These are phyloP conservation scores for Scelioninae gen. 2 DNA, from an alignment of 2,888 invertebrate genomes.

Conservation along the genomic window DNA sequence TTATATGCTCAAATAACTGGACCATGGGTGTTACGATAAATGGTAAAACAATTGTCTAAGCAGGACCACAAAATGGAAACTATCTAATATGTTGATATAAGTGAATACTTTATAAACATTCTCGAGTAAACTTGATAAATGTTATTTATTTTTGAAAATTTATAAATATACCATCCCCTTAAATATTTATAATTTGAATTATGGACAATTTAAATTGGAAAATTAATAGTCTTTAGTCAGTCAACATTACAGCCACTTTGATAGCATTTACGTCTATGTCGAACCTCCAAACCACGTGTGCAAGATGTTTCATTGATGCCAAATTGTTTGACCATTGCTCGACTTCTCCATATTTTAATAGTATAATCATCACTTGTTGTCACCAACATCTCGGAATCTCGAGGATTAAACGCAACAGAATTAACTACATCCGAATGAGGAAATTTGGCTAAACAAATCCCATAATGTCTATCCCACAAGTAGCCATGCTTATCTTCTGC, in stretches of 20 bases:
- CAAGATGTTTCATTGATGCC: conserved; percentile 74
- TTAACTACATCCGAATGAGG: conserved; percentile 89
- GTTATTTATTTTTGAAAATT: too few species aligned
- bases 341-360: conserved; percentile 81
- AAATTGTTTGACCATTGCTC: conserved; percentile 75
- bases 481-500: conserved; percentile 90
- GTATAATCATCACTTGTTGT: conserved; percentile 89
- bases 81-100: too few species aligned
- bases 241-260: conserved; percentile 71
- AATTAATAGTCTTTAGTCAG: conserved; percentile 72
- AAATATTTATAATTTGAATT: too few species aligned
- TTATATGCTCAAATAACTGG: too few species aligned
- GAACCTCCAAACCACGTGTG: conserved; percentile 75
- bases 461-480: conserved; percentile 90
- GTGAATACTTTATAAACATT: too few species aligned
- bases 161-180: too few species aligned
- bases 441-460: conserved; percentile 84
- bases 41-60: too few species aligned
- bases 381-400: conserved; percentile 87
- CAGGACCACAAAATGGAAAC: too few species aligned
- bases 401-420: conserved; percentile 89
- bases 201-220: conserved; percentile 71
- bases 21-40: too few species aligned
- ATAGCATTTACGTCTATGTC: conserved; percentile 69
- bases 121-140: too few species aligned